phyloP scores from a whole-genome alignment of 2,797 vertebrate genomes.

The Arnoldichthys spilopterus region DNA sequence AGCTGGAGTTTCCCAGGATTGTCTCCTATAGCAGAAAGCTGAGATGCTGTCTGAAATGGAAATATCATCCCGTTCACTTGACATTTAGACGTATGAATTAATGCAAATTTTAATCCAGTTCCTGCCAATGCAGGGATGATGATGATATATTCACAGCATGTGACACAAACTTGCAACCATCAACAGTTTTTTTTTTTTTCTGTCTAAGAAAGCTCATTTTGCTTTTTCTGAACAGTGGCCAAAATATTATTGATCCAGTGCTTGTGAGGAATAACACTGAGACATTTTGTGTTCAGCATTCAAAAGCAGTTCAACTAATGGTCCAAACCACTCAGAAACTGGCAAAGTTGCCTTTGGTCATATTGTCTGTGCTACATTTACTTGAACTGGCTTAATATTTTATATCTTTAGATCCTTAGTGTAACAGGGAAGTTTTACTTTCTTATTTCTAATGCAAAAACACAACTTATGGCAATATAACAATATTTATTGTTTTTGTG shows the following conservation, averaged over 20 bases:
- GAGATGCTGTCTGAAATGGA: background rate
- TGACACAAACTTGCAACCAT: background rate
- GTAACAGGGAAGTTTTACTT: no score
- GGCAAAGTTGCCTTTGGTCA: no score
- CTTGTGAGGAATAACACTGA: background rate
- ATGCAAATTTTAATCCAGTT: slow-evolving; percentile 10
- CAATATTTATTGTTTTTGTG: no score
- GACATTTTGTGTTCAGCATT: background rate
- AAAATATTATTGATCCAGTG: slow-evolving; percentile 1
- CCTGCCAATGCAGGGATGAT: background rate
- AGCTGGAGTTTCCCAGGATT: slow-evolving; percentile 33
- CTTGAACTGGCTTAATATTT: no score
- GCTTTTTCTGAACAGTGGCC: background rate
- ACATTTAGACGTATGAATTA: slow-evolving; percentile 12
- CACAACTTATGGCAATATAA: no score
- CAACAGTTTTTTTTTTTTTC: background rate
- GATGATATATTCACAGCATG: background rate
- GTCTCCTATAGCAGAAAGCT: background rate
- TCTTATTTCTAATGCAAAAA: no score
- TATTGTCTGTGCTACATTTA: background rate
- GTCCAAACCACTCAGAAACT: no score
- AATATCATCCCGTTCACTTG: slow-evolving; percentile 20
- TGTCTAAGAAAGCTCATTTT: background rate
- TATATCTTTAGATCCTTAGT: no score
- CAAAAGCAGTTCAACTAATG: background rate